Base-by-base conservation (phyloP, 2,797 vertebrate genomes). In the Acestrorhynchus altus region DNA sequence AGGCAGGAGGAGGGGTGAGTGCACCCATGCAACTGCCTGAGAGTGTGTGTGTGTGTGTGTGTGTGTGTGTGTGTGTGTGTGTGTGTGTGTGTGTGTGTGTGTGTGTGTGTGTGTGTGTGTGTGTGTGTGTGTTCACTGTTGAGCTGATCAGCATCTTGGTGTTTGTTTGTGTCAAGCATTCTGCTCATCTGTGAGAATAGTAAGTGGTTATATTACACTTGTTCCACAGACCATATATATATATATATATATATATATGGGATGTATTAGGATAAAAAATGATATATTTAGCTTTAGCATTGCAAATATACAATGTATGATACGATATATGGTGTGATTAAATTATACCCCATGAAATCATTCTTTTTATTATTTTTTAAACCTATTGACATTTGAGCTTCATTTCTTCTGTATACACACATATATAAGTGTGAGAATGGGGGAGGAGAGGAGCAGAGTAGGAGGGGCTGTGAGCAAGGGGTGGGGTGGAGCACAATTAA, bases 1-100 rank as follows among this genome's bases (percentile, higher is more conserved):
- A 93, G 87, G 64, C 92, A 89, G 91, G 90, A 87, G 91, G 83
- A 95, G 96, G 90, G 84, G 90, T 92, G 86, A 94, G 88, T 88
- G 79, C 84, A 81, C 71, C 88, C 73, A 82, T 84, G 86, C 64
- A 59, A 31, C 44, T 66, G 56, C 31, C 57, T 71, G 74, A 40
- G 20, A 35, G 18, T 40, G 13, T 86, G 49, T 76, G n/a, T 47
- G 22, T 82, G 22, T 65, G 9, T 76, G 10, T 57, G 40, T 69
- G 46, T 66, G 28, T 73, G 54, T 59, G 49, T 68, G 52, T 72
- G 13, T 72, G 35, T 54, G 49, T 78, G 49, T 78, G 59, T 26
- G 12, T 74, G 16, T 42, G 5, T 74, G n/a, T 66, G 7, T 76
- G 59, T 28, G 13, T 75, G 16, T 42, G 5, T 74, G 22, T 65